phyloP scores from a whole-genome alignment of 1,140 invertebrate genomes.

The Trinorchestia longiramus region DNA sequence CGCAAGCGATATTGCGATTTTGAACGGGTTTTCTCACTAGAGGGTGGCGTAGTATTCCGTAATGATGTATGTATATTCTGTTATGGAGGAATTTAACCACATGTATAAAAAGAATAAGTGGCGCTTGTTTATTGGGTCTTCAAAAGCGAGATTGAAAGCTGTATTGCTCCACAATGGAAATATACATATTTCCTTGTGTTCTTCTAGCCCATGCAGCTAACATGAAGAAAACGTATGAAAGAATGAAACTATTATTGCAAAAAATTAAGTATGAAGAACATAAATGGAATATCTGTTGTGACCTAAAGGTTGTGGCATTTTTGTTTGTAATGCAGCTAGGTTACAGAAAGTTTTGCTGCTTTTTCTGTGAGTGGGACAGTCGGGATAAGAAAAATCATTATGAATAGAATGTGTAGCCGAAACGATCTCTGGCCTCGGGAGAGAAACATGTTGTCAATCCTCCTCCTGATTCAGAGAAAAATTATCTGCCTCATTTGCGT shows the following conservation, averaged over 20 bases:
- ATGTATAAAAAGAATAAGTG: conserved; percentile 11
- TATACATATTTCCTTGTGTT: too few species aligned
- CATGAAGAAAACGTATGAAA: too few species aligned
- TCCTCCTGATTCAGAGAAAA: conserved; percentile 21
- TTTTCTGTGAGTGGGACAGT: too few species aligned
- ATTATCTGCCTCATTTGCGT: conserved; percentile 43
- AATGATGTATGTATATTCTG: conserved; percentile 57
- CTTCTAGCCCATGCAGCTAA: too few species aligned
- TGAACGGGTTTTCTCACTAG: conserved; percentile 45
- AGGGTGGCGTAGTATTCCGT: background rate
- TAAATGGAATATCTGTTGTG: conserved; percentile 25
- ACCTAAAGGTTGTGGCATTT: too few species aligned
- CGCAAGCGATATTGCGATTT: conserved; percentile 15
- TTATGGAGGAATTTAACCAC: conserved; percentile 53
- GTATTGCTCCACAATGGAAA: conserved; percentile 14
- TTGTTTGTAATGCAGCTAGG: conserved; percentile 34
- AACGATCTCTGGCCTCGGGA: background rate
- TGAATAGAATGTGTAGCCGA: too few species aligned
- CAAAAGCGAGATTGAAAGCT: background rate
- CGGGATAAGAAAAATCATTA: too few species aligned
- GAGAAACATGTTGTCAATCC: conserved; percentile 49
- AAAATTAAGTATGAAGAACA: too few species aligned
- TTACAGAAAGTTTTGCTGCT: too few species aligned
- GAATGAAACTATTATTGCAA: background rate
- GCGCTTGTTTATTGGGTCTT: too few species aligned